Conservation (phyloP, 1,140 invertebrate species). For the Temnothorax curvispinosus region DNA sequence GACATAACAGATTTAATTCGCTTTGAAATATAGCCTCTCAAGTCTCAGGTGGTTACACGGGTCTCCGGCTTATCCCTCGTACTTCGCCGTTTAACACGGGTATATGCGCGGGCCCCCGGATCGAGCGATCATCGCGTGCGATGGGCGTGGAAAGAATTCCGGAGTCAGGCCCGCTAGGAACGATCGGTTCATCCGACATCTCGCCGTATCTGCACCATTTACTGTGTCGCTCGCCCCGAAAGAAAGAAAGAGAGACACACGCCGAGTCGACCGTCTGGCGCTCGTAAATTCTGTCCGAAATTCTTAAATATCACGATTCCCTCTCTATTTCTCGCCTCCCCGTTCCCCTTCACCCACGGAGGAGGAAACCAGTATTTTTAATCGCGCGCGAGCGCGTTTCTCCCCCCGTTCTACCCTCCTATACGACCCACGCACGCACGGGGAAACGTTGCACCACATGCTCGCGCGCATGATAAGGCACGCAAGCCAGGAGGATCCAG, state of each 20-base stretch:
- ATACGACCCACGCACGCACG: conserved; percentile 58
- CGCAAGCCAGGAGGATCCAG: conserved; percentile 32
- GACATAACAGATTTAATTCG: not conserved
- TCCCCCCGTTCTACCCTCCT: conserved; percentile 50
- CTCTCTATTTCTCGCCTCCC: conserved; percentile 9
- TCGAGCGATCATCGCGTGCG: conserved; percentile 24
- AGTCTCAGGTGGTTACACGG: not conserved
- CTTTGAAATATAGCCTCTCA: not conserved
- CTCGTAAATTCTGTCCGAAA: conserved; percentile 69
- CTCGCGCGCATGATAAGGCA: conserved; percentile 21
- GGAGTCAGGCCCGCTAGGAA: not conserved
- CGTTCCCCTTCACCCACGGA: not conserved
- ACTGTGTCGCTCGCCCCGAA: conserved; percentile 7
- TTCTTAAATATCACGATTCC: conserved; percentile 72
- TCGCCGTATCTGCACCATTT: conserved; percentile 48
- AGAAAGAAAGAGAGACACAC: not conserved
- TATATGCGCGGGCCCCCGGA: not conserved
- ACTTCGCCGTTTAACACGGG: not conserved
- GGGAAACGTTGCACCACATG: conserved; percentile 25
- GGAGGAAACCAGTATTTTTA: conserved; percentile 70
- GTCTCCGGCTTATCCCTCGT: not conserved
- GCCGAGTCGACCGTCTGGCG: conserved; percentile 63
- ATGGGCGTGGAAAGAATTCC: conserved; percentile 27
- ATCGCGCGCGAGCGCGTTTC: conserved; percentile 55
- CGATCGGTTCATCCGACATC: conserved; percentile 23